These are phyloP conservation scores for Bombus sibiricus DNA, from an alignment of 1,140 invertebrate genomes.

Conservation along the genomic window DNA sequence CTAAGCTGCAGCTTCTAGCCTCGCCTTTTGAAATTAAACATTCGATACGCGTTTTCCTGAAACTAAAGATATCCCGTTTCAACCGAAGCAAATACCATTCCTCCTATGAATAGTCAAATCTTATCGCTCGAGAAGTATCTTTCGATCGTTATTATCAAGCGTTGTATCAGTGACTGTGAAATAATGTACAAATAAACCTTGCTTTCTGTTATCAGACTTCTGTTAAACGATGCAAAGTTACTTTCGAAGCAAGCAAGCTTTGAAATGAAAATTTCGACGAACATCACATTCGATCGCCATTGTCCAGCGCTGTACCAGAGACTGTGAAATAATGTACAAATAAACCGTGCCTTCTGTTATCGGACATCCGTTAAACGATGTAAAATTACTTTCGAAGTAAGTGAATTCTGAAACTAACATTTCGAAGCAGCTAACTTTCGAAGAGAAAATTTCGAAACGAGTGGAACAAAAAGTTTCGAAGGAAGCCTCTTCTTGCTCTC, in stretches of 20 bases:
- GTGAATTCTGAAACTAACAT: background rate
- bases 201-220: no score
- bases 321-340: background rate
- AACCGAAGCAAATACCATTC: background rate
- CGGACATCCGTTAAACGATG: background rate
- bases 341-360: background rate
- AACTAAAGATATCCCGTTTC: background rate
- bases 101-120: background rate
- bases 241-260: background rate
- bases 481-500: background rate
- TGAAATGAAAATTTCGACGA: background rate
- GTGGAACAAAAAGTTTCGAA: no score
- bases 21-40: constrained; percentile 1
- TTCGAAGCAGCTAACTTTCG: background rate
- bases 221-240: background rate
- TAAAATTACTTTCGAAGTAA: background rate
- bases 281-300: background rate
- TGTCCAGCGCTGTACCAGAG: background rate
- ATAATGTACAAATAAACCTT: background rate
- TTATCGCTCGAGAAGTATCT: background rate
- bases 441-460: background rate
- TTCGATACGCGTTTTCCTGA: background rate
- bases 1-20: background rate
- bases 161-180: background rate
- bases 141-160: background rate